Base-by-base conservation (phyloP, 2,888 invertebrate species). In the Pandemis cinnamomeana region DNA sequence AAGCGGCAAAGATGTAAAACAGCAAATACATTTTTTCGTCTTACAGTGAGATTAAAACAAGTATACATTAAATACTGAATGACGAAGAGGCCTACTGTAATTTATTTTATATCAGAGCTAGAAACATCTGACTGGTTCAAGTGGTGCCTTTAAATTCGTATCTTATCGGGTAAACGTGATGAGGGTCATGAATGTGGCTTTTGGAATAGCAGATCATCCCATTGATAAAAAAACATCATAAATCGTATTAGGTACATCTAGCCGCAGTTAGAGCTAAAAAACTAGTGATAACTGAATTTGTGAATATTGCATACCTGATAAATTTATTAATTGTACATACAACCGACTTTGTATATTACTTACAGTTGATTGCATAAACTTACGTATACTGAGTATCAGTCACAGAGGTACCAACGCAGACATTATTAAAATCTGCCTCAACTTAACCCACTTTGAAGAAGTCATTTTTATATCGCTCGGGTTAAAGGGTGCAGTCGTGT, bases 401-500 rank as follows among this genome's bases (percentile, higher is more conserved):
- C 27, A 36, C 27, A 36, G 27, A 36, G 27, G 27, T 36, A 36
- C 27, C 27, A 36, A 36, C 27, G 27, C 27, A 36, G 27, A 36
- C 27, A 36, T 36, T 36, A 36, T 7, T 55, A 4, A 51, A 51
- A 51, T 51, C 5, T 51, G 13, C 51, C 51, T n/a, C n/a, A 51
- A 51, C 11, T 48, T 11, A 11, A 48, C 88, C 85, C 80, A 87
- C 80, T 81, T 81, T 88, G 88, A 88, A 83, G 86, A 81, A 82
- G 82, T 86, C 82, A 87, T 86, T 89, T 83, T 86, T 83, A 79
- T 81, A 83, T 76, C 85, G 77, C 78, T 80, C 81, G 85, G 90
- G 88, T 89, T 87, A 92, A 89, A 91, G 90, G 88, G 88, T 85
- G 86, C 80, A 83, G 79, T 82, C 81, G 81, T 86, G 86, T 84